Base-by-base conservation (phyloP, 2,113 vertebrate species). In the Helogale parvula region DNA sequence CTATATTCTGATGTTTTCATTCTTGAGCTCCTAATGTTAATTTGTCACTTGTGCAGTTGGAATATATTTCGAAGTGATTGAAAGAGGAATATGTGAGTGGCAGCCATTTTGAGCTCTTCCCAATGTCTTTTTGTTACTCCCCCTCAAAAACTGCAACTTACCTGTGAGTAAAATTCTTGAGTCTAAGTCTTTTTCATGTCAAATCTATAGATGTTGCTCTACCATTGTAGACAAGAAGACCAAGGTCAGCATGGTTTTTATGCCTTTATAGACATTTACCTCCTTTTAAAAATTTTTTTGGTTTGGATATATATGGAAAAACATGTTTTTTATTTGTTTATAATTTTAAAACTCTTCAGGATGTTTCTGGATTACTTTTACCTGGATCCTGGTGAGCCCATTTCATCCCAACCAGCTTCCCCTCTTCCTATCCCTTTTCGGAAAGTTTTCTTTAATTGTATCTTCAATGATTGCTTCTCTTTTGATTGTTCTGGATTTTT, bases 391-490 rank as follows among this genome's bases (percentile, higher is more conserved):
- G n/a, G 19, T 81, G 7, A 74, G 69, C 47, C 45, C 7, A 38
- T 85, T 87, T 72, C 14, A 38, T 88, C 94, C 66, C 38, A 52
- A 14, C 63, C 41, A 19, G 50, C 2, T 77, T 79, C 7, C 7
- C 16, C 15, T 57, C 17, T 69, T 60, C 12, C 23, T 31, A n/a
- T 68, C 47, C 17, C 23, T 50, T 92, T 96, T 80, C 47, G 66
- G 93, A 94, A 90, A 82, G 29, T 96, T 98, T 97, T 98, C 92
- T 97, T 94, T 96, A 71, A 85, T 86, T 89, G 19, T 97, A 76
- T 90, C 90, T 96, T 95, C n/a, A 76, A 17, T 76, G 81, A 84
- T 85, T 96, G 89, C 19, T 95, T 88, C 57, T 94, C 31, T 68
- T 95, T 96, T 74, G 31, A 57, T 79, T 52, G 71, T 57, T 93